These are phyloP conservation scores for Eupithecia abbreviata DNA, from an alignment of 2,888 invertebrate species.

Conservation along the genomic window DNA sequence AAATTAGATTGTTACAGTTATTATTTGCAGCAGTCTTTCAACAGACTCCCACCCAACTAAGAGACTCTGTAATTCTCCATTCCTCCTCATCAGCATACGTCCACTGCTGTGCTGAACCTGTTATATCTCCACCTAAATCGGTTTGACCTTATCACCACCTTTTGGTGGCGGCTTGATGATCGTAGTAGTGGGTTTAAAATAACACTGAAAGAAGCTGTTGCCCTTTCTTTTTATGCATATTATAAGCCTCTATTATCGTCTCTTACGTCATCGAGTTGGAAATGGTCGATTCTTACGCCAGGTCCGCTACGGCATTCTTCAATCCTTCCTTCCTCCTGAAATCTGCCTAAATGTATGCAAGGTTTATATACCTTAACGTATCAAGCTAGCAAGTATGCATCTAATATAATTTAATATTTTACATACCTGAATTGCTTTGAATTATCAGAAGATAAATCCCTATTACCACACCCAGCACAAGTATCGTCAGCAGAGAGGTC, in stretches of 20 bases:
- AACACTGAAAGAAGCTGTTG: not conserved
- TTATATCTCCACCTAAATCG: not conserved
- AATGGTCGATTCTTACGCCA: not conserved
- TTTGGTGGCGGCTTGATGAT: not conserved
- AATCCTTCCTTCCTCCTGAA: not conserved
- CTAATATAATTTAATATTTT: not conserved
- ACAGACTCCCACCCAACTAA: no score
- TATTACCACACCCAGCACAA: conserved; percentile 66
- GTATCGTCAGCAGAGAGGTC: conserved; percentile 57
- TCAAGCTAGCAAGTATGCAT: not conserved
- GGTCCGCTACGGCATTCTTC: not conserved
- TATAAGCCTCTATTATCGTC: no score
- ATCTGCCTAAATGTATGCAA: not conserved
- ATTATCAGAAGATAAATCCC: conserved; percentile 70
- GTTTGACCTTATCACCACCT: not conserved
- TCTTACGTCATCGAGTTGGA: no score
- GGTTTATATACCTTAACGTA: not conserved
- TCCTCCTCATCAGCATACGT: not conserved
- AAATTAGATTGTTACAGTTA: no score
- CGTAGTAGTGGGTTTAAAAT: not conserved
- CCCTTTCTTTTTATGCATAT: no score
- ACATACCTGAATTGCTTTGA: conserved; percentile 62
- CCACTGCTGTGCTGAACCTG: no score
- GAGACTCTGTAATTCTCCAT: not conserved
- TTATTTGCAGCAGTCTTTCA: no score